Evolutionary conservation across 1,140 invertebrate species (phyloP).

Genomic region (Cyclargus thomasi): DNA sequence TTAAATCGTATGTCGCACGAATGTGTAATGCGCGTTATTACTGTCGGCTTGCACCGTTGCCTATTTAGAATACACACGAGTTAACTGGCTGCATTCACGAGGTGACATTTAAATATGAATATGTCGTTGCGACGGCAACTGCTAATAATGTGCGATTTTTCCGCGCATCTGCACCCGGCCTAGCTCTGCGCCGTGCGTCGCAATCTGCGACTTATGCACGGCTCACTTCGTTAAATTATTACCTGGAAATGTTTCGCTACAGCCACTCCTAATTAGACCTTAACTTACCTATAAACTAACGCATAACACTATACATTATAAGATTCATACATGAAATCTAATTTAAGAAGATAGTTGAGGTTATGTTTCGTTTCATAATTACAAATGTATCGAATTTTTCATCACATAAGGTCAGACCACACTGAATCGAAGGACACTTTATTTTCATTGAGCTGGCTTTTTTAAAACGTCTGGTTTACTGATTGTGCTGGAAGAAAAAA

Average conservation of each 20-base stretch:
- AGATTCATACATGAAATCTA: too few species aligned
- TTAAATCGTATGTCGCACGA: background rate
- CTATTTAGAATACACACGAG: slow-evolving; percentile 39
- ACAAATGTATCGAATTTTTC: too few species aligned
- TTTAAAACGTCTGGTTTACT: too few species aligned
- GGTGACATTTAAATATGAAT: slow-evolving; percentile 71
- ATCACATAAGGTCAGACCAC: too few species aligned
- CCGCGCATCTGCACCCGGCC: slow-evolving; percentile 51
- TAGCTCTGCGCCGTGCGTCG: slow-evolving; percentile 27
- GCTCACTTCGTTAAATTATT: slow-evolving; percentile 36
- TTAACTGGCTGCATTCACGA: slow-evolving; percentile 41
- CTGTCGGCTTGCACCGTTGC: background rate
- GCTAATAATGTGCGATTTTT: slow-evolving; percentile 70
- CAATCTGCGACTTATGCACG: slow-evolving; percentile 34
- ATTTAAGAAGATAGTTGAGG: too few species aligned
- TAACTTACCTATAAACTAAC: background rate
- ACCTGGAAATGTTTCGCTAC: slow-evolving; percentile 11
- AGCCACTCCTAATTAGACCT: background rate
- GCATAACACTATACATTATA: too few species aligned
- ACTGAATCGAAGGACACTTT: too few species aligned
- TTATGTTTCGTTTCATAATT: too few species aligned
- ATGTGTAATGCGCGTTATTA: background rate
- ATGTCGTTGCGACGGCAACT: slow-evolving; percentile 47
- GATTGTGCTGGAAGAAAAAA: too few species aligned
- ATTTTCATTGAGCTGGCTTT: too few species aligned